Evolutionary conservation across 23 tunicate genomes (phyloP).

Genomic region (Diplosoma virens): DNA sequence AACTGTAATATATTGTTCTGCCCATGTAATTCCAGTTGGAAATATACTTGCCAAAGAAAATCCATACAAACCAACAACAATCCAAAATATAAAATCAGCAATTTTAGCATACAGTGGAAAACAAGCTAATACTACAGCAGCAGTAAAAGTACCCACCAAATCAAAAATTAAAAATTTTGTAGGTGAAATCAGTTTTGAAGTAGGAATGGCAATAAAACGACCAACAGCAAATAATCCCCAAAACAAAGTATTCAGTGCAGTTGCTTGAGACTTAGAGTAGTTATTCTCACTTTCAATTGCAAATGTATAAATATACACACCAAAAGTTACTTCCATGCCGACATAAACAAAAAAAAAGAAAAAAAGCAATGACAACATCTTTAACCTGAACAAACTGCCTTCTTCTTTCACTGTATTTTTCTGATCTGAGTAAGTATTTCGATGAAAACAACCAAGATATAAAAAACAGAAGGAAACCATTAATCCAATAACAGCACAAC

Average conservation of each 20-base stretch:
- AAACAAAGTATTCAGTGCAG: conserved; percentile 52
- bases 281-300: conserved; percentile 46
- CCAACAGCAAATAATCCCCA: conserved; percentile 87
- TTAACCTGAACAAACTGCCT: conserved; percentile 41
- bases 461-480: conserved; percentile 43
- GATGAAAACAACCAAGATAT: conserved; percentile 28
- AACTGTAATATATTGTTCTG: conserved; percentile 75
- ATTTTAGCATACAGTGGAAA: conserved; percentile 45
- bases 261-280: conserved; percentile 53
- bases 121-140: conserved; percentile 41
- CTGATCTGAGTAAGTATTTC: conserved; percentile 1
- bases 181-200: conserved; percentile 46
- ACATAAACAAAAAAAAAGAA: conserved; percentile 65
- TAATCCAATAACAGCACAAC: conserved; percentile 28
- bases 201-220: conserved; percentile 53
- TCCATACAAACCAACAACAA: conserved; percentile 55
- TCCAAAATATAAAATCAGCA: conserved; percentile 59
- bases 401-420: conserved; percentile 61
- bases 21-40: conserved; percentile 83
- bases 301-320: conserved; percentile 58
- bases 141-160: conserved; percentile 39
- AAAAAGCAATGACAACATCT: conserved; percentile 44
- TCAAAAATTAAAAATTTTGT: conserved; percentile 24
- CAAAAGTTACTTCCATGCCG: conserved; percentile 75
- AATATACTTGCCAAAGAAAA: conserved; percentile 80